Conservation (phyloP, 2,113 vertebrate genomes). For the Romanogobio albipinnatus region DNA sequence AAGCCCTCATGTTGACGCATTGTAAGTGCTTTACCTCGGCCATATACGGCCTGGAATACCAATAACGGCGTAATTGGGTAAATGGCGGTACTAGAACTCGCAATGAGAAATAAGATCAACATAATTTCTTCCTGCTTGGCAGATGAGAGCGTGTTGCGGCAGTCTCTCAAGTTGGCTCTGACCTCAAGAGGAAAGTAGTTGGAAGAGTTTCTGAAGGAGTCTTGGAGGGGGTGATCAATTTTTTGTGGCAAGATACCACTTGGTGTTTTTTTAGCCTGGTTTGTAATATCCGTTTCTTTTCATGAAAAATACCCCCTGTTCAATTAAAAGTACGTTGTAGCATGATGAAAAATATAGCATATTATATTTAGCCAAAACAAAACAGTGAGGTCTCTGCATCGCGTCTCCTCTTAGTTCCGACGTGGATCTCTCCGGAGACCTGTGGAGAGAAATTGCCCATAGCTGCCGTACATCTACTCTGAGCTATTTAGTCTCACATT, state of each 20-base stretch:
- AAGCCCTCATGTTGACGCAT: constrained; percentile 59
- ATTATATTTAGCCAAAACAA: constrained; percentile 67
- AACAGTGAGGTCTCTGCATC: constrained; percentile 52
- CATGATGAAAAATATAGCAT: constrained; percentile 57
- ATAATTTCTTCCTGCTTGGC: constrained; percentile 27
- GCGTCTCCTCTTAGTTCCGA: constrained; percentile 62
- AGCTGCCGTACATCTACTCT: constrained; percentile 68
- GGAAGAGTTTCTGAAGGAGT: constrained; percentile 17
- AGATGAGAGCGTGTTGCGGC: background rate
- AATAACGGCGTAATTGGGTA: constrained; percentile 44
- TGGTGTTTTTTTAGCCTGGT: constrained; percentile 5
- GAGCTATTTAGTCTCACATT: constrained; percentile 58
- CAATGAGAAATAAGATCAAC: constrained; percentile 25
- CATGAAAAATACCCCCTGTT: constrained; percentile 22
- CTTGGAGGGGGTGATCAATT: constrained; percentile 25
- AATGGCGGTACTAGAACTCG: constrained; percentile 22
- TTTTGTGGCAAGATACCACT: background rate
- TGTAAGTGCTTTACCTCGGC: constrained; percentile 59
- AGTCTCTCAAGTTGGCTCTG: constrained; percentile 5
- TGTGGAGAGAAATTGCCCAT: constrained; percentile 60
- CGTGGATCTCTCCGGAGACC: constrained; percentile 66
- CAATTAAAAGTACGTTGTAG: constrained; percentile 31
- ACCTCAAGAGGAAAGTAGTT: constrained; percentile 27
- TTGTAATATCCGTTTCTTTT: constrained; percentile 15
- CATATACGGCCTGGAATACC: constrained; percentile 5